phyloP scores from a whole-genome alignment of 2,113 vertebrate species.

The Gymnarchus niloticus region DNA sequence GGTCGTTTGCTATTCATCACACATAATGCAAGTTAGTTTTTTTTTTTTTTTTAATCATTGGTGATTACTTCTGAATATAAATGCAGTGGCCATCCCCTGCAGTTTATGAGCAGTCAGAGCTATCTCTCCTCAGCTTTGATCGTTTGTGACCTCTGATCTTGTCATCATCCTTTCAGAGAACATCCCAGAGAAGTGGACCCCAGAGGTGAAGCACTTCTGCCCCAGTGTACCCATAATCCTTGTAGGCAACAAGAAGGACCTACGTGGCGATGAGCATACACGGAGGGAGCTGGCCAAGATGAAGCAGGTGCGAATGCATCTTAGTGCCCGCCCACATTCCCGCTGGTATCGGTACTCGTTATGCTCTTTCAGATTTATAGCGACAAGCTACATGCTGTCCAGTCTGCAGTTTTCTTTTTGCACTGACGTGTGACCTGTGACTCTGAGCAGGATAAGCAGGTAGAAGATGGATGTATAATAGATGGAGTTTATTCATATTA shows the following conservation, averaged over 20 bases:
- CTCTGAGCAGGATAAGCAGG: too few relatives aligned
- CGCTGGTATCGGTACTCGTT: too few relatives aligned
- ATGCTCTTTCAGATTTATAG: background rate
- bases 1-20: background rate
- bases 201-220: slow-evolving; percentile 98
- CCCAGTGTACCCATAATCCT: slow-evolving; percentile 97
- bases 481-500: background rate
- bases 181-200: slow-evolving; percentile 98
- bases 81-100: too few relatives aligned
- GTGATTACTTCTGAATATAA: background rate
- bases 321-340: background rate
- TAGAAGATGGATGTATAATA: too few relatives aligned
- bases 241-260: slow-evolving; percentile 97
- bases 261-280: slow-evolving; percentile 96
- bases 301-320: slow-evolving; percentile 76
- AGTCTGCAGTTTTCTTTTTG: background rate
- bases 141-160: background rate
- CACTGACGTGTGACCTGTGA: too few relatives aligned
- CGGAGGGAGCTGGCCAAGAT: slow-evolving; percentile 95
- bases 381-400: too few relatives aligned
- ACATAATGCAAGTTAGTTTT: too few relatives aligned
- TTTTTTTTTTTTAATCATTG: too few relatives aligned
- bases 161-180: slow-evolving; percentile 70
- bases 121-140: background rate
- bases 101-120: too few relatives aligned